Evolutionary conservation across 2,888 invertebrate genomes (phyloP).

Genomic region (Agonum fuliginosum): DNA sequence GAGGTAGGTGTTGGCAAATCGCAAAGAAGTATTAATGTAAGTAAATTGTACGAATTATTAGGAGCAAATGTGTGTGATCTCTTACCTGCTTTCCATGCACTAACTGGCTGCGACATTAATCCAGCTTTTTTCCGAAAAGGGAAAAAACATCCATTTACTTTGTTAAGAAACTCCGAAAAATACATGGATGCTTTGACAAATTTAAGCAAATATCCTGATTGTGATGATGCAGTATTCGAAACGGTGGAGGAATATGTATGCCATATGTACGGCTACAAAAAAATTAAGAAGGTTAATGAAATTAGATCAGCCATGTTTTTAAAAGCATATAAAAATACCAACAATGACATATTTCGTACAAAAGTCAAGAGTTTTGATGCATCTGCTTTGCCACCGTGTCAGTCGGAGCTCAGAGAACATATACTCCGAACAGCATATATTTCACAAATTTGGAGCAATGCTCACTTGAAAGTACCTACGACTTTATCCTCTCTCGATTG

Average conservation of each 20-base stretch:
- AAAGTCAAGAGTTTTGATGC: neutral
- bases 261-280: neutral
- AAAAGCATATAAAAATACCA: neutral
- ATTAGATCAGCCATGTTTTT: neutral
- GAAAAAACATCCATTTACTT: neutral
- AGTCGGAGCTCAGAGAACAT: neutral
- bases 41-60: neutral
- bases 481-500: too few species aligned
- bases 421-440: neutral
- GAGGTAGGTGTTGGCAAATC: neutral
- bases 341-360: neutral
- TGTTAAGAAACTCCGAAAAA: neutral
- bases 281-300: neutral
- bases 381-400: neutral
- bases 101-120: constrained; percentile 8
- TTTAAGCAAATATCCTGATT: neutral
- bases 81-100: neutral
- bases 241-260: neutral
- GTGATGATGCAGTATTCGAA: neutral
- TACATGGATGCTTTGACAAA: neutral
- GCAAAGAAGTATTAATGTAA: neutral
- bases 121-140: constrained; percentile 1
- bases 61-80: neutral
- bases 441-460: neutral
- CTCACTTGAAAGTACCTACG: neutral